Conservation (phyloP, 2,797 vertebrate genomes). For the Peromyscus attwateri region DNA sequence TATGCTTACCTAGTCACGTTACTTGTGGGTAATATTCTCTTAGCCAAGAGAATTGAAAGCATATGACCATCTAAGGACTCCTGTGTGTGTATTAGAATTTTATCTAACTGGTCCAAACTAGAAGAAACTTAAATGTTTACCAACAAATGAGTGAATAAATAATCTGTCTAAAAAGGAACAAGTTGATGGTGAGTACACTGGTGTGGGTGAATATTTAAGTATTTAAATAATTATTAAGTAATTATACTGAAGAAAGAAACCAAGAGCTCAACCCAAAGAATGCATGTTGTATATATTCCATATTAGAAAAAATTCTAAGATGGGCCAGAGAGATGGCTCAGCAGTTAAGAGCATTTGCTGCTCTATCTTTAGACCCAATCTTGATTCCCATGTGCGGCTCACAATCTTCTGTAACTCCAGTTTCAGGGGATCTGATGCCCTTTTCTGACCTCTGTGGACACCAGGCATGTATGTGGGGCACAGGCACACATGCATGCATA, state of each 20-base stretch:
- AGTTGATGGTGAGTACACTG: neutral
- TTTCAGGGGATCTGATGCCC: neutral
- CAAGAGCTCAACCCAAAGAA: neutral
- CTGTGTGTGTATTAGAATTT: neutral
- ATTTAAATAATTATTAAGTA: slow-evolving; percentile 12
- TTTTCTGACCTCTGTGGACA: neutral
- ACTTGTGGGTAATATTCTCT: neutral
- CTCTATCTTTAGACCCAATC: neutral
- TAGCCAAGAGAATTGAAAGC: slow-evolving; percentile 27
- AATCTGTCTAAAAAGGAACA: neutral
- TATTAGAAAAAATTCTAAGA: neutral
- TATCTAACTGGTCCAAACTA: neutral
- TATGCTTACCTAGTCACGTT: neutral
- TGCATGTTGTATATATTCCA: neutral
- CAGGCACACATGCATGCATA: neutral
- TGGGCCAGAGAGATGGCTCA: too few relatives aligned
- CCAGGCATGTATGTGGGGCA: neutral
- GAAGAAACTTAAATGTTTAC: neutral
- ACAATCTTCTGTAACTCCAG: neutral
- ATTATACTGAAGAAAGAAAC: slow-evolving; percentile 11
- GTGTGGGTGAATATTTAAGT: neutral
- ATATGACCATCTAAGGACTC: neutral
- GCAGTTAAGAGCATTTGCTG: neutral
- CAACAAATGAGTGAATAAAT: neutral
- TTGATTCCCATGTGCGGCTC: too few relatives aligned